Percentiles rank a stretch among this genome's conserved stretches.
Conservation (phyloP, 2,888 invertebrate species). For the Yponomeuta evonymella region DNA sequence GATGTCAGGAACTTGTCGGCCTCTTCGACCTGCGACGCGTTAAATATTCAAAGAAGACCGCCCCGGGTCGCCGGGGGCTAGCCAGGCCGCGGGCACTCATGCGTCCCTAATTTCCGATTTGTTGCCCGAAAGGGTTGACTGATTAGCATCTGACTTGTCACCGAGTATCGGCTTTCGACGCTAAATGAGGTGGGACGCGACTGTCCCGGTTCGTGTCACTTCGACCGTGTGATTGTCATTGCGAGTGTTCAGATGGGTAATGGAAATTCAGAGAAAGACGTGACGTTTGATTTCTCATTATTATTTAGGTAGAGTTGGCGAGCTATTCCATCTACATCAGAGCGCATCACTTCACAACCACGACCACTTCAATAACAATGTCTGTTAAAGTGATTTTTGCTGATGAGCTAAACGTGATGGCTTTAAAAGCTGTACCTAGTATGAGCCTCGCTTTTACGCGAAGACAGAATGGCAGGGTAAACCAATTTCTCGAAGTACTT, state of each 20-base stretch:
- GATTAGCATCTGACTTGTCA: constrained; percentile 74
- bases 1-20: constrained; percentile 11
- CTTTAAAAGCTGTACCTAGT: no score
- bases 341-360: no score
- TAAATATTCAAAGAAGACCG: constrained; percentile 71
- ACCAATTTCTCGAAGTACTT: constrained; percentile 38
- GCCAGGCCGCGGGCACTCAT: constrained; percentile 57
- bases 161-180: constrained; percentile 40
- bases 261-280: background rate
- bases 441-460: no score
- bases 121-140: constrained; percentile 71
- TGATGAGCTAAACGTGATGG: no score
- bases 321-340: no score
- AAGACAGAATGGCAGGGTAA: constrained; percentile 26
- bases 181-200: constrained; percentile 6
- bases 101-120: constrained; percentile 75
- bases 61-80: constrained; percentile 8
- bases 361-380: no score
- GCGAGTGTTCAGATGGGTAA: constrained; percentile 18
- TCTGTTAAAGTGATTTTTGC: no score
- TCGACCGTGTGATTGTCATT: constrained; percentile 39
- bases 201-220: constrained; percentile 35
- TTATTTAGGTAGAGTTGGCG: background rate
- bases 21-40: constrained; percentile 42
- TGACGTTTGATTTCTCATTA: constrained; percentile 26